Percentiles rank a stretch among this genome's conserved stretches.
Evolutionary conservation across 2,888 invertebrate genomes (phyloP).

Genomic region (Lasioglossum villosulum): DNA sequence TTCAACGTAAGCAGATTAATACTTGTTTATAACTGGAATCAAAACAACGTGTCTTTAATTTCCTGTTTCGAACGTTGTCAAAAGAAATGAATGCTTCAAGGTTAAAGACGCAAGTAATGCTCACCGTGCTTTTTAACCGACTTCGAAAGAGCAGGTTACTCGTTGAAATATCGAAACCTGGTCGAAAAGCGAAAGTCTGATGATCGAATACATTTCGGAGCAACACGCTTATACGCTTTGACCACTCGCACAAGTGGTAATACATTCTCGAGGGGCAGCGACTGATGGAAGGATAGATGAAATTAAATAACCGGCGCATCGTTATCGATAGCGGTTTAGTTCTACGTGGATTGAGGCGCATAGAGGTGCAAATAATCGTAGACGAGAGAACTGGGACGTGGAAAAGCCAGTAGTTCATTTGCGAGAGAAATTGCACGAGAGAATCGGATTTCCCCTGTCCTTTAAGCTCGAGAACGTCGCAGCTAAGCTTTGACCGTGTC

Average conservation of each 20-base stretch:
- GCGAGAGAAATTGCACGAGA: conserved; percentile 58
- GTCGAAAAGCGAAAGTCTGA: neutral
- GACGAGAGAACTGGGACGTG: neutral
- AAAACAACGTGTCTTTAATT: no score
- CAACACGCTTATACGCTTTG: neutral
- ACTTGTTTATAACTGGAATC: no score
- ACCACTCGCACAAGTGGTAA: neutral
- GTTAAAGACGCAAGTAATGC: no score
- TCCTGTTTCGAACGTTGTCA: no score
- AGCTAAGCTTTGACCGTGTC: conserved; percentile 59
- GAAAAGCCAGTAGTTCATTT: conserved; percentile 49
- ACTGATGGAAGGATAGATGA: neutral
- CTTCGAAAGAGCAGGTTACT: no score
- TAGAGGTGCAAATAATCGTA: conserved; percentile 3
- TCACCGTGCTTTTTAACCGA: no score
- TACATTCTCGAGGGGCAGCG: neutral
- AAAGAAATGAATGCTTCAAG: no score
- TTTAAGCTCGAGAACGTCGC: conserved; percentile 45
- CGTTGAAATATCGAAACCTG: no score
- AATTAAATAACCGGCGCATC: conserved; percentile 3
- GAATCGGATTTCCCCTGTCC: conserved; percentile 64
- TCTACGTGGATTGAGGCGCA: neutral
- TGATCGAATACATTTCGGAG: neutral
- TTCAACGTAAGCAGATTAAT: no score
- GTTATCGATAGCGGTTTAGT: conserved; percentile 15